Percentiles rank a stretch among this genome's conserved stretches.
Evolutionary conservation across 2,113 vertebrate species (phyloP).

Genomic region (Indicator maculatus): DNA sequence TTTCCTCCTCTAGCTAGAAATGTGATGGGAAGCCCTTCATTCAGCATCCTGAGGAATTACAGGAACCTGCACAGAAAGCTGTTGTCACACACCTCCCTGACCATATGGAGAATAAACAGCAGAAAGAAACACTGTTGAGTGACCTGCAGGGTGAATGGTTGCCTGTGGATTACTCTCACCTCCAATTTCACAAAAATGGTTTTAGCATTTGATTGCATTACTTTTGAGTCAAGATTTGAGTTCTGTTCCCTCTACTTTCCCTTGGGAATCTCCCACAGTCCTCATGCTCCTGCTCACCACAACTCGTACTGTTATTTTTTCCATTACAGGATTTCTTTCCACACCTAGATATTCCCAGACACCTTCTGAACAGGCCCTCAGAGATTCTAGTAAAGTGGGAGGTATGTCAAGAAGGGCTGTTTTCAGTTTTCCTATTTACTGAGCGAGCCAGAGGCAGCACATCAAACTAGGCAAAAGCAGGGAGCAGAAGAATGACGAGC

Average conservation of each 20-base stretch:
- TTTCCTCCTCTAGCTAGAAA: not conserved
- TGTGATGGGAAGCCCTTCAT: not conserved
- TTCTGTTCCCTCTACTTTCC: not conserved
- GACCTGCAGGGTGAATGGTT: not conserved
- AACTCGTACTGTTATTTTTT: constrained; percentile 30
- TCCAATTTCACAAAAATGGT: not conserved
- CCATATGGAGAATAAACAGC: not conserved
- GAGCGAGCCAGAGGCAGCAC: not conserved
- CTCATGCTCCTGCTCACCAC: not conserved
- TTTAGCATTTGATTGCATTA: not conserved
- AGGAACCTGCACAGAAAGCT: not conserved
- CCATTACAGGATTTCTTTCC: constrained; percentile 18
- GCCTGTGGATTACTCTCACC: not conserved
- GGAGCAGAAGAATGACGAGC: not conserved
- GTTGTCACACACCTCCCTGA: not conserved
- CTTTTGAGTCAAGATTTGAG: not conserved
- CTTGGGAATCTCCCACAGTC: not conserved
- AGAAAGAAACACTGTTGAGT: not conserved
- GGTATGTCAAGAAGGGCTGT: not conserved
- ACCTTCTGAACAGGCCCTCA: constrained; percentile 7
- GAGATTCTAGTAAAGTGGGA: constrained; percentile 8
- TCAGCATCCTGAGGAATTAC: not conserved
- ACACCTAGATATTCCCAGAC: constrained; percentile 14
- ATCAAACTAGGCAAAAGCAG: not conserved
- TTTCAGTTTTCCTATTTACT: not conserved